A percentile compares a stretch with the other conserved stretches of the same genome.
Conservation (phyloP, 2,888 invertebrate genomes). For the Sabatieria punctata region DNA sequence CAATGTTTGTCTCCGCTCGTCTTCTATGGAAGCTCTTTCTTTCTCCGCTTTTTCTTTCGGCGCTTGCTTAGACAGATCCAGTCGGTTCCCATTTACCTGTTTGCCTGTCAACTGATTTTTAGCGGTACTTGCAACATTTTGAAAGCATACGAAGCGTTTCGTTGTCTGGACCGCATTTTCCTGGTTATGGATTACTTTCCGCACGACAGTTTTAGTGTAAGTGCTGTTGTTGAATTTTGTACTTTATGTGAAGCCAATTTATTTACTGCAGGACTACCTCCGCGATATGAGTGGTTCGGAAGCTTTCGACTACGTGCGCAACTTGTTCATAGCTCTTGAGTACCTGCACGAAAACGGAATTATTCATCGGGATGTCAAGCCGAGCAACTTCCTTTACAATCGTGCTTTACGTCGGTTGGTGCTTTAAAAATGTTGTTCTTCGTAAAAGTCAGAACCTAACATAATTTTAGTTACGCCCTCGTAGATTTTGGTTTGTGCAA, state of each 20-base stretch:
- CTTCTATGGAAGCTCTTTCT: no score
- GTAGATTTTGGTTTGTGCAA: slow-evolving; percentile 81
- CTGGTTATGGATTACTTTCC: slow-evolving; percentile 76
- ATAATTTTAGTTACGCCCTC: slow-evolving; percentile 41
- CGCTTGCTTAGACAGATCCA: no score
- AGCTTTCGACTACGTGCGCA: slow-evolving; percentile 57
- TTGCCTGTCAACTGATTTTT: no score
- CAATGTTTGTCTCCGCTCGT: no score
- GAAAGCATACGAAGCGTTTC: no score
- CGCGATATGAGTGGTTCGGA: slow-evolving; percentile 39
- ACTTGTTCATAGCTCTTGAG: slow-evolving; percentile 55
- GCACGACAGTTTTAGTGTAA: slow-evolving; percentile 58
- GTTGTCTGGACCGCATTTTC: slow-evolving; percentile 56
- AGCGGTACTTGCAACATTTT: no score
- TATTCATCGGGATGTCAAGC: slow-evolving; percentile 76
- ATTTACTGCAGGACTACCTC: slow-evolving; percentile 50
- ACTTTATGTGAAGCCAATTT: slow-evolving; percentile 8
- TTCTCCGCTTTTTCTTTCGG: no score
- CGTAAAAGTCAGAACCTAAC: no score
- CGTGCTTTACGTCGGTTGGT: slow-evolving; percentile 30
- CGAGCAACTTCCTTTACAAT: slow-evolving; percentile 74
- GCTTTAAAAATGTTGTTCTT: no score
- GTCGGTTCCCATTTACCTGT: no score
- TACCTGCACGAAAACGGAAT: slow-evolving; percentile 65
- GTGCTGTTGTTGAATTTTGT: slow-evolving; percentile 23